These are phyloP conservation scores for Sitodiplosis mosellana DNA, from an alignment of 1,140 invertebrate genomes.

Conservation along the genomic window DNA sequence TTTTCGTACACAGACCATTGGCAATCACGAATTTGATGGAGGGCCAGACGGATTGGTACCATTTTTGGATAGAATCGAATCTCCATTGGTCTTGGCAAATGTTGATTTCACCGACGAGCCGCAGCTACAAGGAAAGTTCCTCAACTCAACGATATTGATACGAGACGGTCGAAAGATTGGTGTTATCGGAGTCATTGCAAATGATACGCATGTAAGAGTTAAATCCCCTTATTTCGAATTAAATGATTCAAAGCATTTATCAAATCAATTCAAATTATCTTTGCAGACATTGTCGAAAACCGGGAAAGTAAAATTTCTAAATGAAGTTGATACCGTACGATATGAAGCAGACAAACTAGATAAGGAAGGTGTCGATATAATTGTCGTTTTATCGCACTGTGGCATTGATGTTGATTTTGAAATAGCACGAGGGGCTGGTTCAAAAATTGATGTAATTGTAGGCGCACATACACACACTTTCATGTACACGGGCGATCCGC, in stretches of 20 bases:
- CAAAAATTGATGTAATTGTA: constrained; percentile 59
- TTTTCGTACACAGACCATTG: constrained; percentile 45
- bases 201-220: constrained; percentile 39
- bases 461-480: constrained; percentile 74
- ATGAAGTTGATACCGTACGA: constrained; percentile 45
- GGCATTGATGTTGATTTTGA: constrained; percentile 47
- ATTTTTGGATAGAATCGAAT: constrained; percentile 42
- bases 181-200: constrained; percentile 59
- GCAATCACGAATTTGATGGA: constrained; percentile 82
- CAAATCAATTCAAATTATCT: too few species aligned
- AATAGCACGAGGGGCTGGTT: constrained; percentile 42
- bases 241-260: too few species aligned
- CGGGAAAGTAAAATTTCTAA: constrained; percentile 39
- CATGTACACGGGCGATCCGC: constrained; percentile 36
- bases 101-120: constrained; percentile 54
- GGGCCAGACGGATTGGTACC: constrained; percentile 50
- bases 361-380: constrained; percentile 43
- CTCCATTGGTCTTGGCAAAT: constrained; percentile 54
- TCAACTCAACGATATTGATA: constrained; percentile 38
- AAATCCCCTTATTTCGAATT: too few species aligned
- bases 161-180: constrained; percentile 47
- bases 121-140: constrained; percentile 35
- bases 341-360: constrained; percentile 41
- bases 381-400: constrained; percentile 63
- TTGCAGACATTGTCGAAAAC: constrained; percentile 35